Conservation (phyloP, 2,113 vertebrate species). For the Dipodomys stephensi region DNA sequence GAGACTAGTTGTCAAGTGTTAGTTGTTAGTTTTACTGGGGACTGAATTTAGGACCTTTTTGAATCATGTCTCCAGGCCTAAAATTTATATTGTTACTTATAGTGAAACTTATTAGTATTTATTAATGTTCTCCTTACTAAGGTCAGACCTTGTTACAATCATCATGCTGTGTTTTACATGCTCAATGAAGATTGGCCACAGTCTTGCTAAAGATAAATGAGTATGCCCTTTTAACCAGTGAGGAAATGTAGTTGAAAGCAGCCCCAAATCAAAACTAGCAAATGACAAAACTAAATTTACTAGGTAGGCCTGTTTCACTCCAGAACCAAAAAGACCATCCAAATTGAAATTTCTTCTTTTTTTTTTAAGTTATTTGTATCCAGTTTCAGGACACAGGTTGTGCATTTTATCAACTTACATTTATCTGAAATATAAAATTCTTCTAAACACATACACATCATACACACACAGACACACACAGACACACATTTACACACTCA, state of each 20-base stretch:
- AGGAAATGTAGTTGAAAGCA: slow-evolving; percentile 30
- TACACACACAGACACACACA: not conserved
- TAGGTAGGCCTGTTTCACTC: not conserved
- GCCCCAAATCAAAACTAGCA: not conserved
- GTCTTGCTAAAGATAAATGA: not conserved
- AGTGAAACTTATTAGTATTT: not conserved
- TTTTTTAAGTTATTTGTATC: not conserved
- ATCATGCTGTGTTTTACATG: not conserved
- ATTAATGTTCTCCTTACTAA: slow-evolving; percentile 1
- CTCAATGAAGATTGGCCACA: not conserved
- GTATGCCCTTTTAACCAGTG: not conserved
- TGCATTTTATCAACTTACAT: not conserved
- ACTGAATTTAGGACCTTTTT: too few species aligned
- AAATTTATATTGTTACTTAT: not conserved
- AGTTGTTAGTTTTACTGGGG: not conserved
- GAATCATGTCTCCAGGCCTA: too few species aligned
- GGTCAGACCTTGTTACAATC: not conserved
- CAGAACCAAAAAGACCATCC: not conserved
- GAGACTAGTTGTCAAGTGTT: slow-evolving; percentile 1
- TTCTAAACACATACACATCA: not conserved
- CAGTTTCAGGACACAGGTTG: not conserved
- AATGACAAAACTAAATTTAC: not conserved
- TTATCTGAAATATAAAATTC: not conserved
- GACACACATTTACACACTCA: not conserved
- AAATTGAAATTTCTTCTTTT: not conserved